Evolutionary conservation across 2,797 vertebrate genomes (phyloP), one percentile per base, ranked within the genome.

Genomic region (Nannoperca australis): DNA sequence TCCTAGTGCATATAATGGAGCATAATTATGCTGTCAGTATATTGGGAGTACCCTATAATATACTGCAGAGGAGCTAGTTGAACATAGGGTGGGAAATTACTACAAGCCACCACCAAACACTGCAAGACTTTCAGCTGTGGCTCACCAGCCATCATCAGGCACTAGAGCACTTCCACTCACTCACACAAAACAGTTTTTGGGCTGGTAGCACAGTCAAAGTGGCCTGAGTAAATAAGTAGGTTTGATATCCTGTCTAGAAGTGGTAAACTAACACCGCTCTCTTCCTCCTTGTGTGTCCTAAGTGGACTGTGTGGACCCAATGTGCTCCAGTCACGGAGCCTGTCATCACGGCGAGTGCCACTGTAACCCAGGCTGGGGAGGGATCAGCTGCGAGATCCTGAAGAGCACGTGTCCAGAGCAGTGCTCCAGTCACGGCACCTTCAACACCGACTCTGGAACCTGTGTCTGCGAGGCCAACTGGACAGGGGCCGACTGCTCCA

Each of bases 331-430:
- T 81, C 98, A 99, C 0, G 98, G 98, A 0, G 90, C 97, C 62
- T 99, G 98, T 86, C 97, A 98, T 91, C 97, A 98, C 0, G 96
- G 97, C 0, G 98, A 97, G 85, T 99, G 98, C 89, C 98, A 99
- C 90, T 99, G 98, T 90, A 97, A 94, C 85, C 97, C 97, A 0
- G 97, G 97, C 83, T 99, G 98, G 98, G 97, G 97, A 0, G 98
- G 98, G 17, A 94, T 82, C 91, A 96, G 91, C 89, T 99, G 98
- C 81, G 97, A 99, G 87, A 96, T 97, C 58, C 92, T 97, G 85
- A 97, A 98, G 93, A 99, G 97, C 11, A 95, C 97, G 92, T 99
- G 98, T 87, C 96, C 98, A 0, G 98, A 99, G 70, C 97, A 99
- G 89, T 99, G 98, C 87, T 98, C 97, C 54, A 97, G 97, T 12